Evolutionary conservation across 2,797 vertebrate genomes (phyloP).

Genomic region (Karalla daura): DNA sequence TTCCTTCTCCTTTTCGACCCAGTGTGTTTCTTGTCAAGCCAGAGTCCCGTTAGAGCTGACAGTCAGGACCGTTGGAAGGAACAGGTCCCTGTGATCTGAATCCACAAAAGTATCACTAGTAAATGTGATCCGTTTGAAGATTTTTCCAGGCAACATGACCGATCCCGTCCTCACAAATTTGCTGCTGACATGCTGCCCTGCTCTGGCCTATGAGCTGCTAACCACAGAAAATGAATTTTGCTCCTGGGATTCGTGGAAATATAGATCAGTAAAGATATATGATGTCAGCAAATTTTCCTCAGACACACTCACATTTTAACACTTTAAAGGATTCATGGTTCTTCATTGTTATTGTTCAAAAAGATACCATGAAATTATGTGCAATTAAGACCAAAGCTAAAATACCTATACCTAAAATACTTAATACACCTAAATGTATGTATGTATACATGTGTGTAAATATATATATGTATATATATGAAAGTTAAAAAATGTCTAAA

Average conservation of each 20-base stretch:
- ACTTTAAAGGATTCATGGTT: neutral
- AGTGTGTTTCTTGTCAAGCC: conserved; percentile 14
- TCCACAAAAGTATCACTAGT: conserved; percentile 5
- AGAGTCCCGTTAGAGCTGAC: conserved; percentile 32
- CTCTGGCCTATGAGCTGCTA: neutral
- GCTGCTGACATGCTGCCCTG: neutral
- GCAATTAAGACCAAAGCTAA: too few relatives aligned
- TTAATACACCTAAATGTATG: too few relatives aligned
- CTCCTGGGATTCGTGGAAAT: neutral
- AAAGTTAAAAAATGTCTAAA: too few relatives aligned
- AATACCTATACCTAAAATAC: too few relatives aligned
- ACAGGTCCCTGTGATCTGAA: conserved; percentile 13
- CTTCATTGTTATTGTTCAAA: too few relatives aligned
- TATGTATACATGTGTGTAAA: too few relatives aligned
- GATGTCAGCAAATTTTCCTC: conserved; percentile 20
- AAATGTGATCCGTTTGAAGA: conserved; percentile 2
- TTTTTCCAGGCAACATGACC: neutral
- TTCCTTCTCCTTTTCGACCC: conserved; percentile 28
- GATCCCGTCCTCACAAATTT: neutral
- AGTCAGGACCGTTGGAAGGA: conserved; percentile 12
- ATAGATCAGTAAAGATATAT: conserved; percentile 28
- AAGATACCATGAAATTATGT: too few relatives aligned
- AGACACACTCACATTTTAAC: neutral
- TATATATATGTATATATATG: too few relatives aligned
- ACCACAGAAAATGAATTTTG: neutral